Base-by-base conservation (phyloP, 1,140 invertebrate species). In the Pogonomyrmex barbatus region DNA sequence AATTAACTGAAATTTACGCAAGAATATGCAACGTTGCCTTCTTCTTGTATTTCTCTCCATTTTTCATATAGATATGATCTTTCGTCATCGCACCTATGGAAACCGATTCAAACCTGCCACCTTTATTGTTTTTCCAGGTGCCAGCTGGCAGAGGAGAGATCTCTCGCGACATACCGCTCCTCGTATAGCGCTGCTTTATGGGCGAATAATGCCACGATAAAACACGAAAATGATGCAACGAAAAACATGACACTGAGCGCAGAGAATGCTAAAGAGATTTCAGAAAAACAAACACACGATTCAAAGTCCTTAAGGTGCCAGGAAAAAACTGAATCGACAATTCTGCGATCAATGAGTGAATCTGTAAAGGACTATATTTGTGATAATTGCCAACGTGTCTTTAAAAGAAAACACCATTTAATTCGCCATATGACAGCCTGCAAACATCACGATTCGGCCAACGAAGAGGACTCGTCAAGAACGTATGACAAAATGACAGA, bases 51-150 rank as follows among this genome's bases (percentile, higher is more conserved):
- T 3, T 52, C 5, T n/a, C 30, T 39, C 60, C 12, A 24, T 24
- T 50, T 12, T 81, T 9, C 56, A 17, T n/a, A 14, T 56, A 56
- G 36, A 67, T 8, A 50, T 6, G 30, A 30, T 9, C 12, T 4
- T 71, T 56, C 47, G 47, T 30, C 12, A 42, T 54, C 54, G 30
- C 33, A 6, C 39, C 30, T 60, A 8, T 30, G 17, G 47, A 73
- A 82, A 85, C 36, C 84, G 63, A 90, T 76, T 88, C 70, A 90
- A 89, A 91, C 77, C 54, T 88, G 65, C 82, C 85, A 73, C 85
- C 75, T 89, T 90, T 92, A 67, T 92, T 91, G 88, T 91, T 91
- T 89, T 92, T 90, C 84, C 91, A 92, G 91, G 76, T 91, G 45
- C 63, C 67, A 70, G 79, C 85, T 58, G 45, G 75, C 50, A 68